A percentile compares a stretch with the other conserved stretches of the same genome.
Conservation (phyloP, 2,888 invertebrate genomes). For the Hanleya hanleyi region DNA sequence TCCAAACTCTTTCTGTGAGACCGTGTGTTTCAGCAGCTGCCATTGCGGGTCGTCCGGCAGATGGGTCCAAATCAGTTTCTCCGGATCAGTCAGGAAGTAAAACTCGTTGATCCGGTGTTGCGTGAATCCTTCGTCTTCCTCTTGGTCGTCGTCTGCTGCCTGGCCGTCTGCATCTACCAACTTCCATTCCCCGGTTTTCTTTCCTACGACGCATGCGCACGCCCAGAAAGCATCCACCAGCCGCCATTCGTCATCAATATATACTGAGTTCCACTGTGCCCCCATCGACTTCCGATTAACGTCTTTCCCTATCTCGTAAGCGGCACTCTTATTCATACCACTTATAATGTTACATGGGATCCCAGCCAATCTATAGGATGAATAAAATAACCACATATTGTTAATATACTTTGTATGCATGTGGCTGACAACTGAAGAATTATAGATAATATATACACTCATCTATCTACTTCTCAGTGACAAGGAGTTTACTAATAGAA, state of each 20-base stretch:
- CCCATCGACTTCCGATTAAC: conserved; percentile 62
- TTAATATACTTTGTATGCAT: not conserved
- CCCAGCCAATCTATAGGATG: conserved; percentile 64
- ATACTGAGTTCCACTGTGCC: conserved; percentile 72
- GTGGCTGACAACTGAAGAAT: too few relatives aligned
- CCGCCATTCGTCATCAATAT: conserved; percentile 65
- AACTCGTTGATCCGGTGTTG: conserved; percentile 70
- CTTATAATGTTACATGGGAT: conserved; percentile 66
- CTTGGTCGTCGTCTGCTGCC: conserved; percentile 37
- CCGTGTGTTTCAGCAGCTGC: conserved; percentile 64
- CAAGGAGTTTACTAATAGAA: too few relatives aligned
- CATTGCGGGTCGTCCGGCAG: conserved; percentile 65
- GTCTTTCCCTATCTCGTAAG: conserved; percentile 65
- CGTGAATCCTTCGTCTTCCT: conserved; percentile 54
- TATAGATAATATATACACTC: too few relatives aligned
- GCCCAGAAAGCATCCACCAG: conserved; percentile 71
- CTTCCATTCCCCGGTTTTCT: conserved; percentile 63
- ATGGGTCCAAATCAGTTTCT: conserved; percentile 67
- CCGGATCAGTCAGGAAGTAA: conserved; percentile 70
- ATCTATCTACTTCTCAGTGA: too few relatives aligned
- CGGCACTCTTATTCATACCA: conserved; percentile 71
- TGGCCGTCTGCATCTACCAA: conserved; percentile 62
- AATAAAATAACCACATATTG: conserved; percentile 5
- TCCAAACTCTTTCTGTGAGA: conserved; percentile 57
- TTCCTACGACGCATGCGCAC: conserved; percentile 65